Conservation (phyloP, 2,888 invertebrate genomes). For the Andrena bucephala region DNA sequence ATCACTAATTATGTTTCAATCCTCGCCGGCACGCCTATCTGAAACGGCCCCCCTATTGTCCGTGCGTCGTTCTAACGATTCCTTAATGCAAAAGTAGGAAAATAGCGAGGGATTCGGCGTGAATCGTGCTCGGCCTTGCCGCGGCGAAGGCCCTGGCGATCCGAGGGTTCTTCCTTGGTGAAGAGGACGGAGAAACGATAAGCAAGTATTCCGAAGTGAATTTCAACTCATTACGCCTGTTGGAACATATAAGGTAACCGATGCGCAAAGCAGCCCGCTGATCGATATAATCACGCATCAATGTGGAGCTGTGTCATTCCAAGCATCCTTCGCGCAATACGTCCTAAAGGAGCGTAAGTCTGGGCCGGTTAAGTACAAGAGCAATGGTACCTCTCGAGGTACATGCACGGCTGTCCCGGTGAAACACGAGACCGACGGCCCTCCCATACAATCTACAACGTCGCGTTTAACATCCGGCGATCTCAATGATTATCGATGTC, state of each 20-base stretch:
- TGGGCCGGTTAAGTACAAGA: slow-evolving; percentile 27
- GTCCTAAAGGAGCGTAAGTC: background rate
- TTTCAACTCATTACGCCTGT: slow-evolving; percentile 33
- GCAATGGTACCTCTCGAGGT: background rate
- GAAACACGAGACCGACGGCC: background rate
- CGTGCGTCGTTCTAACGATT: slow-evolving; percentile 59
- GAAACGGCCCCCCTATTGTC: slow-evolving; percentile 58
- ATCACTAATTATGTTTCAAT: slow-evolving; percentile 60
- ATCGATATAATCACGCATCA: background rate
- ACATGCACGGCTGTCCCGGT: background rate
- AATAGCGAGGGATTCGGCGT: slow-evolving; percentile 74
- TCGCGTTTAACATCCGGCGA: slow-evolving; percentile 18
- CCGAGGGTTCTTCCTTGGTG: slow-evolving; percentile 53
- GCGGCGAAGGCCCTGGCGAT: slow-evolving; percentile 14
- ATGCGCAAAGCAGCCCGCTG: slow-evolving; percentile 24
- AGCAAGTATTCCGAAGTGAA: slow-evolving; percentile 60
- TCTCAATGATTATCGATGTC: slow-evolving; percentile 30
- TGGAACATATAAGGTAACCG: slow-evolving; percentile 11
- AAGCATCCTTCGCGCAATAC: background rate
- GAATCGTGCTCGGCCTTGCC: slow-evolving; percentile 32
- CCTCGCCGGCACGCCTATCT: slow-evolving; percentile 38
- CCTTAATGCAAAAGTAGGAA: slow-evolving; percentile 80
- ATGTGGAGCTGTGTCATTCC: background rate
- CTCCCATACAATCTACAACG: background rate
- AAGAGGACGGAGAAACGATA: slow-evolving; percentile 73